phyloP scores from a whole-genome alignment of 2,888 invertebrate genomes.

The Hyposoter dolosus region DNA sequence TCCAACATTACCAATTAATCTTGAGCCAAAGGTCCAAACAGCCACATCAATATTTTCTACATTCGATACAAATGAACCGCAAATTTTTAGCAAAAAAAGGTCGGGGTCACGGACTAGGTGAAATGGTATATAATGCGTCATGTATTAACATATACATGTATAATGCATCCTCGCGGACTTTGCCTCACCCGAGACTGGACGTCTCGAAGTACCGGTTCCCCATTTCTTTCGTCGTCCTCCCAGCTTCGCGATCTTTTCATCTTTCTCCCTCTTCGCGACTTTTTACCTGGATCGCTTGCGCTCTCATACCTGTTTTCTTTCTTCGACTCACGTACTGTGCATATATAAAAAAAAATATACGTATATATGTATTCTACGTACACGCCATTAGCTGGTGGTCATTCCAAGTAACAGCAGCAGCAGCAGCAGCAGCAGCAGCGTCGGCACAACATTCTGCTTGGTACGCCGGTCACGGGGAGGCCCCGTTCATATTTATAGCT shows the following conservation, averaged over 20 bases:
- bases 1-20: background rate
- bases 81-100: background rate
- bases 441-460: constrained; percentile 62
- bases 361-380: constrained; percentile 32
- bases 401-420: constrained; percentile 42
- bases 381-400: constrained; percentile 53
- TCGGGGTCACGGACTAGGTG: background rate
- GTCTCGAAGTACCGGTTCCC: constrained; percentile 74
- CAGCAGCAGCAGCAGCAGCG: background rate
- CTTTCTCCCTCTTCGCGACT: constrained; percentile 21
- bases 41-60: background rate
- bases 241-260: constrained; percentile 68
- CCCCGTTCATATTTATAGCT: constrained; percentile 80
- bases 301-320: constrained; percentile 33
- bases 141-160: constrained; percentile 4
- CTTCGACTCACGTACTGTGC: constrained; percentile 26
- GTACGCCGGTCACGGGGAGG: constrained; percentile 79
- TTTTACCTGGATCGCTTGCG: constrained; percentile 23
- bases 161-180: constrained; percentile 40
- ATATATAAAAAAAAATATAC: background rate
- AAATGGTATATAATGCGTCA: constrained; percentile 1
- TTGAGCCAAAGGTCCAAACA: background rate
- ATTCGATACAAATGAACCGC: background rate
- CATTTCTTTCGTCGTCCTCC: constrained; percentile 66
- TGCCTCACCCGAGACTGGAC: constrained; percentile 61